Base-by-base conservation (phyloP, 2,888 invertebrate genomes). In the Coelopa pilipes region DNA sequence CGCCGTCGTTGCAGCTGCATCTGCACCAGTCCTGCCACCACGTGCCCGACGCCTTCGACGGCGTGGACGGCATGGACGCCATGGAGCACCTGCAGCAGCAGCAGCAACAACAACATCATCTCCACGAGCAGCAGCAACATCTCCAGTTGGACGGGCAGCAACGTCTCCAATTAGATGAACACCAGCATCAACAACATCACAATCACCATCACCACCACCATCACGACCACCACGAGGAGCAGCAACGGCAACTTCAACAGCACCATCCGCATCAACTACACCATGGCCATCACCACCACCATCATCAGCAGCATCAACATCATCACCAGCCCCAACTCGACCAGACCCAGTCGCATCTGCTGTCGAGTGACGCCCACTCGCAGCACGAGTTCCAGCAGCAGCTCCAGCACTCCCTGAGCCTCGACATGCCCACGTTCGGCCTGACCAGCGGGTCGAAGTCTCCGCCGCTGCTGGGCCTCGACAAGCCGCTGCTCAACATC, bases 401-500 rank as follows among this genome's bases (percentile, higher is more conserved):
- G 15, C 78, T 79, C 49, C 63, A 76, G 21, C 74, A 75, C 10
- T 80, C 83, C 0, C 74, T 85, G 1, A 82, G 81, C 57, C 76
- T 85, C 59, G 85, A 85, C 47, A 74, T 80, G 76, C 76, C 80
- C 71, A 78, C 80, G 5, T 84, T 82, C 70, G 76, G 81, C 24
- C 73, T 83, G 59, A 59, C 80, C 79, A 19, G 78, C 80, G 73
- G 71, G 65, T 1, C 79, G 72, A 82, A 86, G 70, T 84, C 87
- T 1, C 82, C 86, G 17, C 80, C 83, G 1, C 78, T 87, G 34
- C 77, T 88, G 76, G 85, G 85, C 73, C 78, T 88, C 66, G 87
- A 88, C 62, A 88, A 87, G 73, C 83, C 87, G 50, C 79, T 88
- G 74, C 81, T 84, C 15, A 83, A 81, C 73, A 86, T 87, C 24